phyloP scores from a whole-genome alignment of 2,113 vertebrate species.

The Nothocercus julius region DNA sequence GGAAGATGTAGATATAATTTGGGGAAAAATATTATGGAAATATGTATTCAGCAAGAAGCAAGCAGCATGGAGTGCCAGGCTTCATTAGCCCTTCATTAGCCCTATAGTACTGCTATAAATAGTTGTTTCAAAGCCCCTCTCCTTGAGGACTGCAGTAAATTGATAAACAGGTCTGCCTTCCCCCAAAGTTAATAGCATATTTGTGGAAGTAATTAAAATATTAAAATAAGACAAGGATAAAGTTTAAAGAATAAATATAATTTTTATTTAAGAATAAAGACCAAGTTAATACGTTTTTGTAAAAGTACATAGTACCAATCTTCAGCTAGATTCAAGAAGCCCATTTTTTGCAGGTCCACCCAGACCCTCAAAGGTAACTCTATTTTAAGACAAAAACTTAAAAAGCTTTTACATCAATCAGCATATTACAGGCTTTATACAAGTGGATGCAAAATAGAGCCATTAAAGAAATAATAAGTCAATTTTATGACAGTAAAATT shows the following conservation, averaged over 20 bases:
- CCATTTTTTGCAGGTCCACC: not conserved
- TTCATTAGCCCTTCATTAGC: not conserved
- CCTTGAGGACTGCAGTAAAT: not conserved
- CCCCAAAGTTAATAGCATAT: not conserved
- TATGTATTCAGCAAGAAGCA: slow-evolving; percentile 2
- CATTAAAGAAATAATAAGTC: not conserved
- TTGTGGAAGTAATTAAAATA: not conserved
- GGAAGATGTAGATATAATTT: not conserved
- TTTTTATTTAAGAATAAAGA: not conserved
- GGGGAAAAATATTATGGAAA: slow-evolving; percentile 16
- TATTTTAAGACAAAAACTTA: not conserved
- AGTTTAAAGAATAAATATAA: not conserved
- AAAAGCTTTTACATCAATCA: not conserved
- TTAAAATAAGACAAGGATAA: not conserved
- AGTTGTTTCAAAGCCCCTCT: not conserved
- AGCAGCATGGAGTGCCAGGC: not conserved
- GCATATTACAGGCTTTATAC: not conserved
- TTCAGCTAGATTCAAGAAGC: not conserved
- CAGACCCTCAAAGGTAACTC: not conserved
- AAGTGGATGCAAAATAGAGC: not conserved
- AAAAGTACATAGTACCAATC: not conserved
- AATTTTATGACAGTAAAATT: not conserved
- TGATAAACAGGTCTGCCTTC: not conserved
- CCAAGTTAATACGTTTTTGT: not conserved
- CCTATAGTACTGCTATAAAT: not conserved